phyloP scores from a whole-genome alignment of 2,797 vertebrate genomes.

The Hoplostethus mediterraneus region DNA sequence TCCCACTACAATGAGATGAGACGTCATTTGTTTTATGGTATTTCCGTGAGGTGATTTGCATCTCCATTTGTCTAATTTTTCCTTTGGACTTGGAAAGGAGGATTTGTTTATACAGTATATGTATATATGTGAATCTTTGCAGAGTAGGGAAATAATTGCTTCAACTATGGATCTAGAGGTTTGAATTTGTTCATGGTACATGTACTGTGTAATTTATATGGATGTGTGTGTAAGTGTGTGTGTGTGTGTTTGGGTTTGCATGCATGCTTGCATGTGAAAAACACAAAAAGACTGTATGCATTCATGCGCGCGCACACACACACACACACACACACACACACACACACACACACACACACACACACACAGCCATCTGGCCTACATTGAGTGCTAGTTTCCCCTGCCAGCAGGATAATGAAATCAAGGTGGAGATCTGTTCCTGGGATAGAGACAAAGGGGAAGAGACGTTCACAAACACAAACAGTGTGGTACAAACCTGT shows the following conservation, averaged over 20 bases:
- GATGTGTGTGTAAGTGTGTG: not conserved
- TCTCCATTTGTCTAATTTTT: too few species aligned
- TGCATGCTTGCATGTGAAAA: not conserved
- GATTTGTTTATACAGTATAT: not conserved
- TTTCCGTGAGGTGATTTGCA: not conserved
- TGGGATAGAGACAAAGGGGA: conserved; percentile 17
- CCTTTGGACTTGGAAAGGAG: too few species aligned
- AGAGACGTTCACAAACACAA: conserved; percentile 16
- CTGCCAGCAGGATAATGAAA: conserved; percentile 38
- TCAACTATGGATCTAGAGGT: too few species aligned
- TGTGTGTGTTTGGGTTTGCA: not conserved
- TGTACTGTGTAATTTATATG: not conserved
- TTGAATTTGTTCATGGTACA: not conserved
- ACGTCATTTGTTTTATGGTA: not conserved
- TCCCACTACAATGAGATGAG: not conserved
- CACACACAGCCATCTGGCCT: conserved; percentile 19
- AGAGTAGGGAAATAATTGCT: too few species aligned
- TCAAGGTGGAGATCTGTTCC: conserved; percentile 37
- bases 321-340: not conserved
- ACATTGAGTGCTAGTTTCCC: conserved; percentile 14
- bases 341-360: conserved; percentile 9
- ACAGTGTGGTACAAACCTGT: conserved; percentile 3
- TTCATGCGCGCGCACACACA: not conserved
- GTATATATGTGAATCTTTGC: not conserved
- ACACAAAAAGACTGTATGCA: not conserved